Percentiles rank a stretch among this genome's conserved stretches.
Evolutionary conservation across 2,113 vertebrate genomes (phyloP).

Genomic region (Pampusana beccarii): DNA sequence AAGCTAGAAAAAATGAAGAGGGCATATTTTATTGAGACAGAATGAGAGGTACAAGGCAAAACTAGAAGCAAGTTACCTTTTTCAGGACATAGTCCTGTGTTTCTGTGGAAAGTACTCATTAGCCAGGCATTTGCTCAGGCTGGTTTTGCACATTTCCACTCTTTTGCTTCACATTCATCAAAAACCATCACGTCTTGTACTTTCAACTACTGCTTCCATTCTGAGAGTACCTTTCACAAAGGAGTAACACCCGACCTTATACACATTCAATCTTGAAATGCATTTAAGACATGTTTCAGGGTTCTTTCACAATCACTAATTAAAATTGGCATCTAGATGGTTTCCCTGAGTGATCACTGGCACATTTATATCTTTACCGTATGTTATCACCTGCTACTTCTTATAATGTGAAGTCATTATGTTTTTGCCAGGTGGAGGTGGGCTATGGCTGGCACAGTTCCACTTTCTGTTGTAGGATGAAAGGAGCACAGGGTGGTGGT

Average conservation of each 20-base stretch:
- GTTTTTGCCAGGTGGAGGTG: not conserved
- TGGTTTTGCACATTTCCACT: not conserved
- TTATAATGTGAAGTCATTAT: rapidly evolving
- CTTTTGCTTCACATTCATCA: not conserved
- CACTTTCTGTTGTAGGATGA: rapidly evolving
- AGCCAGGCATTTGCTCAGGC: not conserved
- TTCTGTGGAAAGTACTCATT: not conserved
- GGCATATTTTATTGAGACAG: not conserved
- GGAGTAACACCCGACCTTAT: not conserved
- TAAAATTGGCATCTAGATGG: not conserved
- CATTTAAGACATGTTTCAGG: not conserved
- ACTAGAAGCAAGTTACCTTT: not conserved
- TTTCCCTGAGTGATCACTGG: not conserved
- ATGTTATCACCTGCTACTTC: not conserved
- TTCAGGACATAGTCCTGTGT: not conserved
- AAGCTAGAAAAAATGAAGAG: slow-evolving; percentile 49
- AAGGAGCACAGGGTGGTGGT: not conserved
- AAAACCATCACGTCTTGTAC: not conserved
- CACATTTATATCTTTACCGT: not conserved
- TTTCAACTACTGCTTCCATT: not conserved
- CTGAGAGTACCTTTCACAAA: not conserved
- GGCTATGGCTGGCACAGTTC: not conserved
- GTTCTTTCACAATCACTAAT: not conserved
- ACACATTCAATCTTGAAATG: not conserved
- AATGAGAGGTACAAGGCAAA: not conserved